phyloP scores from a whole-genome alignment of 2,888 invertebrate genomes.

The Mimas tiliae region DNA sequence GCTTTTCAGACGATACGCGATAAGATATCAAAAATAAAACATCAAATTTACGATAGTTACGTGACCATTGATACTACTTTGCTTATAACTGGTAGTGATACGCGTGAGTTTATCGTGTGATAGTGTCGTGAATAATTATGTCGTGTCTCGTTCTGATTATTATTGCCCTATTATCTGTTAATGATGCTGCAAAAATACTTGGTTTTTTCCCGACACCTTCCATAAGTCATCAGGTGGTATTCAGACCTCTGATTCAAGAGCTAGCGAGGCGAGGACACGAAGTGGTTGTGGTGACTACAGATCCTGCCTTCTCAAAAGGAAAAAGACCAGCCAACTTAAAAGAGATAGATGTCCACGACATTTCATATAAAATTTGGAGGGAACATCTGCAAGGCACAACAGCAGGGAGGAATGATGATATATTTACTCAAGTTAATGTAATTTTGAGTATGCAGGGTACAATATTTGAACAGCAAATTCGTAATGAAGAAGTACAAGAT shows the following conservation, averaged over 20 bases:
- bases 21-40: too few relatives aligned
- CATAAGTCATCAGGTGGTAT: conserved; percentile 75
- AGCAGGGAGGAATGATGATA: conserved; percentile 34
- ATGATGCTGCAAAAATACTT: conserved; percentile 44
- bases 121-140: conserved; percentile 21
- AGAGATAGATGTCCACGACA: conserved; percentile 65
- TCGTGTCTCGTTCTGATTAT: conserved; percentile 25
- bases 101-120: not conserved
- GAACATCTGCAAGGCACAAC: conserved; percentile 31
- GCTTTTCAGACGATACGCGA: too few relatives aligned
- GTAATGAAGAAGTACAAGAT: conserved; percentile 38
- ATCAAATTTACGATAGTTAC: too few relatives aligned
- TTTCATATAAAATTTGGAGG: conserved; percentile 49
- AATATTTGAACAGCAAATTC: conserved; percentile 36
- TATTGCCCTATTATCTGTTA: not conserved
- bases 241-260: conserved; percentile 61
- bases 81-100: too few relatives aligned
- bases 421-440: conserved; percentile 23
- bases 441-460: conserved; percentile 22
- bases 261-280: conserved; percentile 72
- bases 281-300: conserved; percentile 65
- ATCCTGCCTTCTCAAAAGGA: conserved; percentile 59
- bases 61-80: too few relatives aligned
- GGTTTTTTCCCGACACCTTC: conserved; percentile 63
- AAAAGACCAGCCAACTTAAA: conserved; percentile 57